phyloP scores from a whole-genome alignment of 2,888 invertebrate genomes.

The Tinea trinotella region DNA sequence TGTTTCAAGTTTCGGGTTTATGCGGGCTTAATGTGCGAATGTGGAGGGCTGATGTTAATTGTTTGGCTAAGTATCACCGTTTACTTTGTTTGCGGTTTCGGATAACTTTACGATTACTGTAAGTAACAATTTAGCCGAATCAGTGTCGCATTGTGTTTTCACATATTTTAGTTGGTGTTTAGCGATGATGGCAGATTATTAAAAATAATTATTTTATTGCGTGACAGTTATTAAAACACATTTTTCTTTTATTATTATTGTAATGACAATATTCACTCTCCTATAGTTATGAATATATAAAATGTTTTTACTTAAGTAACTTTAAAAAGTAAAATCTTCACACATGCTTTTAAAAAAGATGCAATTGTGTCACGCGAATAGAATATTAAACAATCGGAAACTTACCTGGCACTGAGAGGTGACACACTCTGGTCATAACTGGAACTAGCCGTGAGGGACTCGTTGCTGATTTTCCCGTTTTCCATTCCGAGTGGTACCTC shows the following conservation, averaged over 20 bases:
- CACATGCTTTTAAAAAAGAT: neutral
- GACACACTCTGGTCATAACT: constrained; percentile 90
- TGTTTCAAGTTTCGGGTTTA: constrained; percentile 53
- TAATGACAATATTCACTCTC: neutral
- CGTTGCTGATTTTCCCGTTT: constrained; percentile 86
- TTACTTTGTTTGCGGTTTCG: constrained; percentile 37
- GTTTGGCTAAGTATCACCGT: constrained; percentile 59
- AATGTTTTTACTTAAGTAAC: neutral
- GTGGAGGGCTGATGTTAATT: constrained; percentile 59
- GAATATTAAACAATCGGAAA: constrained; percentile 1
- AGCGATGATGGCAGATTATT: too few relatives aligned
- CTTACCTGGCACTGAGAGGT: constrained; percentile 89
- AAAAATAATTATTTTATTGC: too few relatives aligned
- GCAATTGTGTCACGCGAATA: constrained; percentile 4
- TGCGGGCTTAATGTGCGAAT: constrained; percentile 56
- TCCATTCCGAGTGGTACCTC: constrained; percentile 89
- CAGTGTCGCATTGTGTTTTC: constrained; percentile 34
- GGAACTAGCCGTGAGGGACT: constrained; percentile 88
- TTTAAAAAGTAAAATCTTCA: too few relatives aligned
- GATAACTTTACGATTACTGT: constrained; percentile 51
- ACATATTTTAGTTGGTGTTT: neutral
- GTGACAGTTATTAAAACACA: too few relatives aligned
- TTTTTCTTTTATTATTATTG: neutral
- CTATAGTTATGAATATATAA: neutral
- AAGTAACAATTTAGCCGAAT: constrained; percentile 49